Percentiles rank a stretch among this genome's conserved stretches.
Evolutionary conservation across 53 echinoderm and acorn worm genomes (phyloP).

Genomic region (Temnopleurus reevesii): DNA sequence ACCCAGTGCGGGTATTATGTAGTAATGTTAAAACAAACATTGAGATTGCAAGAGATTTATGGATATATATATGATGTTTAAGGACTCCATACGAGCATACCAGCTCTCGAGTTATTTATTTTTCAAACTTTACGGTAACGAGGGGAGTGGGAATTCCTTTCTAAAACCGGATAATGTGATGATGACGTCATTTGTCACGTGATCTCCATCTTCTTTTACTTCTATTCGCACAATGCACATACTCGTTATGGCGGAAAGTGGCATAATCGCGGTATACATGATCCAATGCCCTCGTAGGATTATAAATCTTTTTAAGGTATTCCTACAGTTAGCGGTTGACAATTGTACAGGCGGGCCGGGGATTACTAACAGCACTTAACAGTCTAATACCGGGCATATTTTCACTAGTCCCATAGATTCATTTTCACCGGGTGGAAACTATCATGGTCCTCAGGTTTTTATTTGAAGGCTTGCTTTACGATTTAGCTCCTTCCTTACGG

Average conservation of each 20-base stretch:
- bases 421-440: neutral
- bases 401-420: neutral
- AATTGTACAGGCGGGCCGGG: neutral
- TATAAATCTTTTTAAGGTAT: conserved; percentile 32
- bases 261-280: neutral
- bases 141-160: conserved; percentile 15
- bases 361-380: conserved; percentile 19
- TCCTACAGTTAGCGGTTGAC: neutral
- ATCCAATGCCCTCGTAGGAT: neutral
- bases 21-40: too few species aligned
- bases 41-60: conserved; percentile 15
- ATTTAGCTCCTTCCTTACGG: neutral
- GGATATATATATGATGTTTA: neutral
- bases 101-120: conserved; percentile 5
- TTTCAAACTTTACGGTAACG: conserved; percentile 21
- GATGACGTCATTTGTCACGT: neutral
- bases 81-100: neutral
- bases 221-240: neutral
- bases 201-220: neutral
- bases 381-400: neutral
- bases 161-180: neutral
- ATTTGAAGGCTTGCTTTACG: neutral
- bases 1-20: too few species aligned
- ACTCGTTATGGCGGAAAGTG: neutral
- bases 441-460: neutral